Evolutionary conservation across 2,888 invertebrate genomes (phyloP), one percentile per base, ranked within the genome.

Genomic region (Pharmacophagus antenor): DNA sequence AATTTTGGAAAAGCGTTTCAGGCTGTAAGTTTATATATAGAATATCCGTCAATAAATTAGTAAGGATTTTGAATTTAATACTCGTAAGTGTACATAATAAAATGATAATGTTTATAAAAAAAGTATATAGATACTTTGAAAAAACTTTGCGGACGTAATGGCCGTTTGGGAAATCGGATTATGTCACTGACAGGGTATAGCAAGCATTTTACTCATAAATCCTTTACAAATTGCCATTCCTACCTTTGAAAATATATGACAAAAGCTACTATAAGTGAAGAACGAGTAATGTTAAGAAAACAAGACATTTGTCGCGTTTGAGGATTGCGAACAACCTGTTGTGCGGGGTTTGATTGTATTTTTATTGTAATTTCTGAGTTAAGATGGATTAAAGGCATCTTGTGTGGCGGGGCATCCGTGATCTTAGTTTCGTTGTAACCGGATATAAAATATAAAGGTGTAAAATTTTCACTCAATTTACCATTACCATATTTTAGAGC

Each of bases 321-420:
- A 85, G 86, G 83, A 84, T 83, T 79, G 82, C 72, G 72, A 71
- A 73, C 69, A 72, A 77, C 77, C 77, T 77, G 76, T 69, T 65
- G 67, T 67, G 69, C 70, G 57, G 66, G 66, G 73, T 74, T 73
- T 80, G 82, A 80, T 68, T 73, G 74, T 71, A 76, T 82, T 82
- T 83, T 85, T 79, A 75, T 61, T 77, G 79, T 78, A 71, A 67
- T 76, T 86, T 88, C 87, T 79, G 67, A 69, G 86, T 84, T 86
- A 80, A 69, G 62, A 71, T 70, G 77, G 79, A 80, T 82, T 79
- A 70, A 68, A 65, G 69, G 67, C 87, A 69, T 74, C 85, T 82
- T 88, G 88, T 88, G 88, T 85, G 88, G 88, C 76, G 72, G 71
- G 69, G 67, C 73, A 71, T 65, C 68, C 70, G 68, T 67, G 68